These are phyloP conservation scores for Pinna nobilis DNA, from an alignment of 1,140 invertebrate species.

Conservation along the genomic window DNA sequence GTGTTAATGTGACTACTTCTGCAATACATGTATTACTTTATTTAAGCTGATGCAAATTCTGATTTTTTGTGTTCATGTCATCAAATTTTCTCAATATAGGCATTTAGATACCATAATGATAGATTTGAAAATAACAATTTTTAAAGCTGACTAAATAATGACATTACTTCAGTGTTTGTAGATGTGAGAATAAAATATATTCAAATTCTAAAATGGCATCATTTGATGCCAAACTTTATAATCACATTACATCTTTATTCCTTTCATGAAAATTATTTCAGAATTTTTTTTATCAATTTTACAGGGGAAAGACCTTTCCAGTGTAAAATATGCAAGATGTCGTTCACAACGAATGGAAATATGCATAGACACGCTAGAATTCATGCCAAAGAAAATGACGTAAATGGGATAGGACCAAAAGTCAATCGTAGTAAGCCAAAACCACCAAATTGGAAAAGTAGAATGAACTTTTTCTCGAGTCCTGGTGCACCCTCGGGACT, in stretches of 20 bases:
- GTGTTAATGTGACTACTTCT: too few species aligned
- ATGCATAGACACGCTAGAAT: constrained; percentile 90
- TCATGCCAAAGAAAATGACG: constrained; percentile 74
- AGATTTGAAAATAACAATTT: too few species aligned
- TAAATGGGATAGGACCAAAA: constrained; percentile 42
- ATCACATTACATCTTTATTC: not conserved
- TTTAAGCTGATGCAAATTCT: too few species aligned
- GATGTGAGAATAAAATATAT: not conserved
- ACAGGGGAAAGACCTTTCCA: constrained; percentile 76
- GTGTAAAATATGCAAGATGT: constrained; percentile 86
- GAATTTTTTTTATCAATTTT: constrained; percentile 32
- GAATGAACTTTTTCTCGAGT: constrained; percentile 15
- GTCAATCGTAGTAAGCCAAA: constrained; percentile 28
- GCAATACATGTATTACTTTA: too few species aligned
- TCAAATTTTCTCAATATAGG: too few species aligned
- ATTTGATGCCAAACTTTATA: not conserved
- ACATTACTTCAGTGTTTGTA: not conserved
- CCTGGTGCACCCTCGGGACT: not conserved
- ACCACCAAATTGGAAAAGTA: constrained; percentile 38
- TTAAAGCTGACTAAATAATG: too few species aligned
- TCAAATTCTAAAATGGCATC: not conserved
- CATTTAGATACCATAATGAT: too few species aligned
- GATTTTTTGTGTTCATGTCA: too few species aligned
- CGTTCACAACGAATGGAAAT: constrained; percentile 92
- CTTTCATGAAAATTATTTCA: not conserved